phyloP scores from a whole-genome alignment of 2,797 vertebrate genomes.

The Tokudaia muenninki region DNA sequence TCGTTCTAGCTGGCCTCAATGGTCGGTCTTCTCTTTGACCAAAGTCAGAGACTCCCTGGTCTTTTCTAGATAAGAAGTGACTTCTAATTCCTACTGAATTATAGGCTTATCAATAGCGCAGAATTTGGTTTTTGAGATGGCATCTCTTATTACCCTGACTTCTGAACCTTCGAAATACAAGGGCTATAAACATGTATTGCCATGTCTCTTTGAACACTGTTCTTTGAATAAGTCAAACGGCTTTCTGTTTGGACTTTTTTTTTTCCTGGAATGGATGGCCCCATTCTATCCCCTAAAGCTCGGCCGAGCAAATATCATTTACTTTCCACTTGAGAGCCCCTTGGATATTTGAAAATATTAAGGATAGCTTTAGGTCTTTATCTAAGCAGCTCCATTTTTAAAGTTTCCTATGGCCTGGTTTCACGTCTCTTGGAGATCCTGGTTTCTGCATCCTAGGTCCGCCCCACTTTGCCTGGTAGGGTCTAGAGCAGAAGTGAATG shows the following conservation, averaged over 20 bases:
- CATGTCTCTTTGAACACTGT: background rate
- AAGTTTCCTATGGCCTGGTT: background rate
- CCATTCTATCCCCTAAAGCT: background rate
- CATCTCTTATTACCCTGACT: background rate
- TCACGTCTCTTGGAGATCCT: background rate
- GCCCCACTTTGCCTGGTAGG: background rate
- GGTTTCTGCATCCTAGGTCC: background rate
- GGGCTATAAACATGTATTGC: background rate
- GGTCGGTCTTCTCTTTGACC: background rate
- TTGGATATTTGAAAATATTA: background rate
- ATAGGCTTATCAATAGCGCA: too few species aligned
- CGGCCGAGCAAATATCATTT: background rate
- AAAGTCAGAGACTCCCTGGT: background rate
- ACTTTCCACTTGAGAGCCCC: background rate
- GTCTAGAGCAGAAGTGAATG: background rate
- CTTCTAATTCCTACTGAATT: background rate
- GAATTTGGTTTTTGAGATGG: background rate
- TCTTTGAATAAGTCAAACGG: background rate
- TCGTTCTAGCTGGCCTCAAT: background rate
- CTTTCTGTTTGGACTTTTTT: background rate
- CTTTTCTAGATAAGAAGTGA: conserved; percentile 7
- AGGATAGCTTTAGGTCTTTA: background rate
- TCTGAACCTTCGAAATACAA: background rate
- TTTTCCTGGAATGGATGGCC: background rate
- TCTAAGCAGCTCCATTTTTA: background rate